A percentile compares a stretch with the other conserved stretches of the same genome.
Conservation (phyloP, 2,113 vertebrate species). For the Hystrix cristata region DNA sequence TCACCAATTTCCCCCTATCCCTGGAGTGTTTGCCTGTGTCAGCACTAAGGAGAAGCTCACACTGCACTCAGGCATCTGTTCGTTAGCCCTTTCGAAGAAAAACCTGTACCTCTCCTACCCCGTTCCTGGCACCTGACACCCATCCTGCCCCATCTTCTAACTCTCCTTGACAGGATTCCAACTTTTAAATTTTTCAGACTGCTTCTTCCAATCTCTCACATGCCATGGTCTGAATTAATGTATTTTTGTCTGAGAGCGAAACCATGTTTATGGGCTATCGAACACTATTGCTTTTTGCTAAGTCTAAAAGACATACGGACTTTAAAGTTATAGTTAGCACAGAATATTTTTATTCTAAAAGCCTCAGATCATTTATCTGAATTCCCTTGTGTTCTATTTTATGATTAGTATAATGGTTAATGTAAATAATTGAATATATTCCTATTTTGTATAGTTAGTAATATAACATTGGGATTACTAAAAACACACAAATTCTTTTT, state of each 20-base stretch:
- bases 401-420: not conserved
- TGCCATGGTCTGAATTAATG: not conserved
- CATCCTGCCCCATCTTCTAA: not conserved
- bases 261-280: not conserved
- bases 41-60: slow-evolving; percentile 49
- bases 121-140: too few species aligned
- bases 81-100: not conserved
- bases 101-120: not conserved
- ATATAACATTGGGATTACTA: not conserved
- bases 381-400: not conserved
- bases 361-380: not conserved
- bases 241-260: not conserved
- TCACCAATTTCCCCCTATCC: slow-evolving; percentile 67
- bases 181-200: not conserved
- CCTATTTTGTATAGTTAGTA: not conserved
- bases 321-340: not conserved
- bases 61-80: not conserved
- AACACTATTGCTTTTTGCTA: not conserved
- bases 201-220: not conserved
- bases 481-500: not conserved
- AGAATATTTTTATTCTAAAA: not conserved
- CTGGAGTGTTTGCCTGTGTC: slow-evolving; percentile 66
- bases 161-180: not conserved
- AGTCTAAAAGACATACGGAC: not conserved
- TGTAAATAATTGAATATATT: not conserved